Evolutionary conservation across 1,140 invertebrate genomes (phyloP).

Genomic region (Caerostris extrusa): DNA sequence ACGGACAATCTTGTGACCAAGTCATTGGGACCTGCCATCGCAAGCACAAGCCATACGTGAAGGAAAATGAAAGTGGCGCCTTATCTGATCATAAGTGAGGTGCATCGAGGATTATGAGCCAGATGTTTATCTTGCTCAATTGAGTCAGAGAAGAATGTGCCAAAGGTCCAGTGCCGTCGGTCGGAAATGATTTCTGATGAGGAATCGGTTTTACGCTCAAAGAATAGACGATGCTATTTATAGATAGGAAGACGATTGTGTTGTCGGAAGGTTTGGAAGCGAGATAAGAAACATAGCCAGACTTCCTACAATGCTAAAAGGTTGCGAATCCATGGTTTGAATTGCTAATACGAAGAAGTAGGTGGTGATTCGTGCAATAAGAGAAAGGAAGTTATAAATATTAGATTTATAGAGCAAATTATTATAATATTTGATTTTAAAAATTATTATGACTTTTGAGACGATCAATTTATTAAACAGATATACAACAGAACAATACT

Average conservation of each 20-base stretch:
- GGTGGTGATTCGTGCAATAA: no score
- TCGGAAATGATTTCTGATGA: neutral
- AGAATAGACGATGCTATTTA: conserved; percentile 10
- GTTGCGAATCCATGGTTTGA: neutral
- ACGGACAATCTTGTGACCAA: neutral
- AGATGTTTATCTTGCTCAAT: neutral
- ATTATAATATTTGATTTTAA: no score
- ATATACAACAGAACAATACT: no score
- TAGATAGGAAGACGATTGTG: neutral
- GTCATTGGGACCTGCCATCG: neutral
- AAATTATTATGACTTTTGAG: no score
- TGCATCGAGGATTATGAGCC: neutral
- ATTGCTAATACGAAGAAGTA: neutral
- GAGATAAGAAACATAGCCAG: neutral
- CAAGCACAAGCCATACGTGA: neutral
- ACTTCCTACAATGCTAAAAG: neutral
- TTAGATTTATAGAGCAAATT: no score
- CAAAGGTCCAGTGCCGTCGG: conserved; percentile 14
- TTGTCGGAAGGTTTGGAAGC: neutral
- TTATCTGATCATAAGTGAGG: neutral
- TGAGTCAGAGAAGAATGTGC: neutral
- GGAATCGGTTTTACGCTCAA: neutral
- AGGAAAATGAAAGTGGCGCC: neutral
- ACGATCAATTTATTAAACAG: no score
- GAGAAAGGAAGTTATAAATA: neutral